A percentile compares a stretch with the other conserved stretches of the same genome.
phyloP scores from a whole-genome alignment of 2,888 invertebrate genomes.

The Choristoneura rosaceana region DNA sequence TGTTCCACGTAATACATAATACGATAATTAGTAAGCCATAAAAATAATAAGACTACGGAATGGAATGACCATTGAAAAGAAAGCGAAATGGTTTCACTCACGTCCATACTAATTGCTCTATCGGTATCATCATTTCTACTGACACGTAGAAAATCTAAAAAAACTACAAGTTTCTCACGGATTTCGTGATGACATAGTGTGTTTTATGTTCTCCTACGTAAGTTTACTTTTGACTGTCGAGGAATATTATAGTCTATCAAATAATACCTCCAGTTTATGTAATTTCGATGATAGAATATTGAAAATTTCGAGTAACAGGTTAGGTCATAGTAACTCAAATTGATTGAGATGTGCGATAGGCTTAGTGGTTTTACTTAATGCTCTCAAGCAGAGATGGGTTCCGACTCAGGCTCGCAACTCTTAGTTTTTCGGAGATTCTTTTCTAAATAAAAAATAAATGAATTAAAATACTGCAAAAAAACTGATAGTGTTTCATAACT shows the following conservation, averaged over 20 bases:
- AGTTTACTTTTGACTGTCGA: not conserved
- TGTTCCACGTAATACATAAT: constrained; percentile 9
- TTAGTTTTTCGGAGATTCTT: too few species aligned
- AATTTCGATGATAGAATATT: constrained; percentile 27
- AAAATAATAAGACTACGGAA: constrained; percentile 35
- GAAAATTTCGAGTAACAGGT: constrained; percentile 21
- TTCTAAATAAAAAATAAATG: too few species aligned
- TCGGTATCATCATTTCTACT: constrained; percentile 33
- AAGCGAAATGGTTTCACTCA: constrained; percentile 37
- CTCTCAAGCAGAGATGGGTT: too few species aligned
- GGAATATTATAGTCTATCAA: not conserved
- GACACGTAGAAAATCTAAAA: constrained; percentile 25
- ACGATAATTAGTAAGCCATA: constrained; percentile 25
- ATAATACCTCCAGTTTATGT: constrained; percentile 23
- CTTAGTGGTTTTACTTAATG: too few species aligned
- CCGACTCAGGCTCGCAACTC: too few species aligned
- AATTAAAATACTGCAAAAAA: too few species aligned
- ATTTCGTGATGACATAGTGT: not conserved
- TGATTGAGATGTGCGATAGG: not conserved
- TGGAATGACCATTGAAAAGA: constrained; percentile 28
- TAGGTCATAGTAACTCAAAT: constrained; percentile 29
- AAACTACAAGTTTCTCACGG: constrained; percentile 24
- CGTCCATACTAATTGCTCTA: constrained; percentile 31
- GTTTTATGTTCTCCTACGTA: not conserved
- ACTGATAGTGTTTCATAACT: too few species aligned